These are phyloP conservation scores for Forbesichthys papilliferus DNA, from an alignment of 2,113 vertebrate genomes.

Conservation along the genomic window DNA sequence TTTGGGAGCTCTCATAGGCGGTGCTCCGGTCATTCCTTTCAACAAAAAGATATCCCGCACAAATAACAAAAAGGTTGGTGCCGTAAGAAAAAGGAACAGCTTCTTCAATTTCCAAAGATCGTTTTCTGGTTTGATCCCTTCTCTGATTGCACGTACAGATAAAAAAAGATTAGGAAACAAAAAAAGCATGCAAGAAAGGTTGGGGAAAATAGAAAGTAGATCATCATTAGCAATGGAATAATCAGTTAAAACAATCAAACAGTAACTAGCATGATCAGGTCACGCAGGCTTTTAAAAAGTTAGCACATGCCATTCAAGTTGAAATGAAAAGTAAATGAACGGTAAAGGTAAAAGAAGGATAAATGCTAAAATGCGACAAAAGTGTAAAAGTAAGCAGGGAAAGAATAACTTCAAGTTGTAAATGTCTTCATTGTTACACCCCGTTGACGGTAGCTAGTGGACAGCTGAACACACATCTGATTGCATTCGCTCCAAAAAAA, in stretches of 20 bases:
- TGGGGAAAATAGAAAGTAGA: slow-evolving; percentile 4
- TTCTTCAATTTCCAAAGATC: neutral
- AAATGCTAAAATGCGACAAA: neutral
- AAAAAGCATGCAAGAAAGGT: neutral
- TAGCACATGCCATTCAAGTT: neutral
- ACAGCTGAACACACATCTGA: neutral
- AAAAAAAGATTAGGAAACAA: slow-evolving; percentile 14
- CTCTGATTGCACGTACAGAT: slow-evolving; percentile 7
- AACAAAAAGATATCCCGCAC: slow-evolving; percentile 16
- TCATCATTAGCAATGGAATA: slow-evolving; percentile 12
- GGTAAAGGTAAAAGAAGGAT: neutral
- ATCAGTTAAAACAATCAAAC: slow-evolving; percentile 9
- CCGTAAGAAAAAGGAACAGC: neutral
- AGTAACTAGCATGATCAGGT: neutral
- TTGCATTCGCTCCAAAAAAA: neutral
- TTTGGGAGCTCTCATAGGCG: slow-evolving; percentile 67
- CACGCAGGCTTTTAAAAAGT: neutral
- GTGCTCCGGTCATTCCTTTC: slow-evolving; percentile 58
- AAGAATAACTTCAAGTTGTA: slow-evolving; percentile 5
- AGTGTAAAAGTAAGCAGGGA: slow-evolving; percentile 9
- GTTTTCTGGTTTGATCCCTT: neutral
- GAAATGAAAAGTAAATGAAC: neutral
- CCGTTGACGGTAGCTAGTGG: slow-evolving; percentile 7
- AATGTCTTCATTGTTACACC: slow-evolving; percentile 33
- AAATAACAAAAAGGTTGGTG: slow-evolving; percentile 10